Conservation (phyloP, 2,888 invertebrate genomes). For the Dryadula phaetusa region DNA sequence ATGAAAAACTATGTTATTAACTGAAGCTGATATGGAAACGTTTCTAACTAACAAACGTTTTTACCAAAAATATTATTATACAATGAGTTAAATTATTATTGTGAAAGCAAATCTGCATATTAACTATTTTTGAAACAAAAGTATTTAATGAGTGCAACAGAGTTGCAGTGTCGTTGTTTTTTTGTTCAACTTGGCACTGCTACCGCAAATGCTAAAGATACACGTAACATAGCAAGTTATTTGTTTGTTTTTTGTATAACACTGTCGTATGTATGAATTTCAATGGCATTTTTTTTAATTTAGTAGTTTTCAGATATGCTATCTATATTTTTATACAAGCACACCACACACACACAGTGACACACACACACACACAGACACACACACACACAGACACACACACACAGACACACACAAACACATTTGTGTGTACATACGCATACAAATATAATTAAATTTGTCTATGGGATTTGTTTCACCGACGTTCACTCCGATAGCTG, state of each 20-base stretch:
- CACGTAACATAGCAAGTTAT: background rate
- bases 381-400: no score
- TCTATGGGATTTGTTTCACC: no score
- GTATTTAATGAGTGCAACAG: background rate
- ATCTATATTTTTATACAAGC: no score
- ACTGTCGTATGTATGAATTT: background rate
- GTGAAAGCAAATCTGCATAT: background rate
- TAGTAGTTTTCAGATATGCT: background rate
- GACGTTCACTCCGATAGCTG: background rate
- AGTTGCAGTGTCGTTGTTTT: constrained; percentile 1
- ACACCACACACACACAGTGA: no score
- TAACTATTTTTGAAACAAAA: background rate
- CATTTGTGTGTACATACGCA: no score
- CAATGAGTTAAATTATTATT: no score
- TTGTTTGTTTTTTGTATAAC: background rate
- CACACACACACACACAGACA: no score
- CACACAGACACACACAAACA: no score
- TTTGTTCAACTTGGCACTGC: constrained; percentile 12
- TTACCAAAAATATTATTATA: no score
- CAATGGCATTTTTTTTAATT: background rate
- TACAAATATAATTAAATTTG: no score
- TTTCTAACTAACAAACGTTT: background rate
- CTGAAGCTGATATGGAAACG: no score
- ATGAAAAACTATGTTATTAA: no score
- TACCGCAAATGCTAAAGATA: constrained; percentile 8